Conservation (phyloP, 2,888 invertebrate genomes). For the Troilus luridus region DNA sequence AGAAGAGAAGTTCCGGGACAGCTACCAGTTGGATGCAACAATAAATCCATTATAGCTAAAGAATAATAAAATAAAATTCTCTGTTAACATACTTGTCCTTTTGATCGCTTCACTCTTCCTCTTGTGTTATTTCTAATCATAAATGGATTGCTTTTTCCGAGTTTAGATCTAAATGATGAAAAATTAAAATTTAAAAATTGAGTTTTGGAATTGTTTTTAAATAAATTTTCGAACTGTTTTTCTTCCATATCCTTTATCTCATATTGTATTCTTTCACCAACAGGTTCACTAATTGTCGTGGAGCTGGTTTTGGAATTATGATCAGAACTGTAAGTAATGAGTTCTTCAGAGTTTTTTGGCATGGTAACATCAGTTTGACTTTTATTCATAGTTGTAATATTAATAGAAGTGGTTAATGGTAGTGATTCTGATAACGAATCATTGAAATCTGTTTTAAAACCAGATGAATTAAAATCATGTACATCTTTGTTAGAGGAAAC, state of each 20-base stretch:
- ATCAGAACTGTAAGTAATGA: not conserved
- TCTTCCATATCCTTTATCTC: not conserved
- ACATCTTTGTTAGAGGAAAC: not conserved
- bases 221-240: not conserved
- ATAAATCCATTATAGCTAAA: not conserved
- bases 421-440: not conserved
- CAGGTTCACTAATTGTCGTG: not conserved
- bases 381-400: not conserved
- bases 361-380: not conserved
- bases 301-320: not conserved
- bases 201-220: not conserved
- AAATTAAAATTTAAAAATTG: conserved; percentile 7
- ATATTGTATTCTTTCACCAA: not conserved
- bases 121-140: not conserved
- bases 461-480: not conserved
- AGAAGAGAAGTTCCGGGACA: too few species aligned
- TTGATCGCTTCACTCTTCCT: not conserved
- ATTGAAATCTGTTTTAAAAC: not conserved
- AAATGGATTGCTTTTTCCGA: not conserved
- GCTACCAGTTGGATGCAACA: not conserved
- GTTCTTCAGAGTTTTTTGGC: not conserved
- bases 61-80: not conserved
- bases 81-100: not conserved
- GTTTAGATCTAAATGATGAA: not conserved
- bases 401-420: not conserved